Evolutionary conservation across 2,113 vertebrate genomes (phyloP).

Genomic region (Perccottus glenii): DNA sequence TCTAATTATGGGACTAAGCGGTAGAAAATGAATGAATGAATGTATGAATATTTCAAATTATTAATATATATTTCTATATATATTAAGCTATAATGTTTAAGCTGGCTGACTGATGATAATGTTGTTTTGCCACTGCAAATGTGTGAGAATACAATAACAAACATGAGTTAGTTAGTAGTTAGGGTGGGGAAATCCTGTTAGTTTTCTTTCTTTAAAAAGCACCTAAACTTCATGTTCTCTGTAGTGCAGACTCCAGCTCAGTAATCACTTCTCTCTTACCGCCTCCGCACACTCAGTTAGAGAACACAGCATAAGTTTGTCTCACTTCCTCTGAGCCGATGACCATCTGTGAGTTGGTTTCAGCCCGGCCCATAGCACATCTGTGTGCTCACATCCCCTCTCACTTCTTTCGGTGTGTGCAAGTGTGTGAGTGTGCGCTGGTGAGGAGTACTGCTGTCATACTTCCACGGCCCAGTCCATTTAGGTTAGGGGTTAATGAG

Average conservation of each 20-base stretch:
- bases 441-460: constrained; percentile 22
- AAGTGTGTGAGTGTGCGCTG: constrained; percentile 27
- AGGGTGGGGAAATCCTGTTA: constrained; percentile 39
- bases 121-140: too few relatives aligned
- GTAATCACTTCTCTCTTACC: constrained; percentile 32
- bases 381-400: constrained; percentile 81
- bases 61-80: too few relatives aligned
- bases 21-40: too few relatives aligned
- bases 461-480: neutral
- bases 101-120: too few relatives aligned
- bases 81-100: too few relatives aligned
- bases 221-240: constrained; percentile 30
- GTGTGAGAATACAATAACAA: neutral
- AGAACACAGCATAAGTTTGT: constrained; percentile 52
- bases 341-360: constrained; percentile 80
- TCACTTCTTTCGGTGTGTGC: constrained; percentile 75
- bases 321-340: constrained; percentile 80
- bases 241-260: constrained; percentile 22
- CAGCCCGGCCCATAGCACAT: constrained; percentile 73
- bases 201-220: constrained; percentile 30
- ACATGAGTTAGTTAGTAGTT: too few relatives aligned
- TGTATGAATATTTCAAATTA: too few relatives aligned
- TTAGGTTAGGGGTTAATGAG: constrained; percentile 45
- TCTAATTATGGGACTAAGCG: too few relatives aligned
- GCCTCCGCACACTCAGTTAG: neutral